Evolutionary conservation across 2,113 vertebrate species (phyloP).

Genomic region (Chaetodon trifascialis): DNA sequence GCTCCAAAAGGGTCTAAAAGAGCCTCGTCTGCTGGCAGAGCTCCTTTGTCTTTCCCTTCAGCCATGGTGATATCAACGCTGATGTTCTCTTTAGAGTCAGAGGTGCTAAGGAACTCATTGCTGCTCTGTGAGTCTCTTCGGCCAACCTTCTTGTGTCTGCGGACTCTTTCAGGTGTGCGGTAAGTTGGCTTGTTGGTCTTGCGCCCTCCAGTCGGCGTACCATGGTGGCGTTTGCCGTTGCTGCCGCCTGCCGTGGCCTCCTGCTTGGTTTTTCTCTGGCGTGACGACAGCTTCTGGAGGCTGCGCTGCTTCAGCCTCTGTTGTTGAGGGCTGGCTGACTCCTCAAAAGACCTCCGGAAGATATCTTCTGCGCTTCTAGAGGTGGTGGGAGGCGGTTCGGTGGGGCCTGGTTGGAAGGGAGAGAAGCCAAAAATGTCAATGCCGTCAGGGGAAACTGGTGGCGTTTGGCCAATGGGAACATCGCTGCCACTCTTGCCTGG

Average conservation of each 20-base stretch:
- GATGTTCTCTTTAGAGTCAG: conserved; percentile 97
- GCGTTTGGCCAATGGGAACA: conserved; percentile 71
- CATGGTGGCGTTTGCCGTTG: conserved; percentile 92
- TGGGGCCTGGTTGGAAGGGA: conserved; percentile 89
- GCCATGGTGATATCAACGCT: conserved; percentile 83
- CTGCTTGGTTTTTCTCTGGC: conserved; percentile 93
- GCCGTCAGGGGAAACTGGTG: conserved; percentile 80
- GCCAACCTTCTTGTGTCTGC: conserved; percentile 90
- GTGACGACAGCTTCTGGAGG: conserved; percentile 92
- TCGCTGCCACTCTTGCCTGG: conserved; percentile 69
- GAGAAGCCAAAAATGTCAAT: conserved; percentile 93
- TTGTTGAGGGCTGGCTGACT: conserved; percentile 87
- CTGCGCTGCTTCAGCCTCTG: conserved; percentile 92
- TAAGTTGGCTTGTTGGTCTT: conserved; percentile 89
- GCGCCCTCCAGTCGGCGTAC: conserved; percentile 89
- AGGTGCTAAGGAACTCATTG: conserved; percentile 94
- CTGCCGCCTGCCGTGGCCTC: conserved; percentile 82
- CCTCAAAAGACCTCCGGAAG: conserved; percentile 88
- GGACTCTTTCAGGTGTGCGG: conserved; percentile 92
- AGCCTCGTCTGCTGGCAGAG: conserved; percentile 85
- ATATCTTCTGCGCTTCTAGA: conserved; percentile 87
- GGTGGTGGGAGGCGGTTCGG: conserved; percentile 50
- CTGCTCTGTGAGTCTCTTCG: conserved; percentile 97
- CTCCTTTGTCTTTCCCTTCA: conserved; percentile 87
- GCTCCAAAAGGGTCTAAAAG: conserved; percentile 93